phyloP scores from a whole-genome alignment of 2,797 vertebrate species.

The Mallotus villosus region DNA sequence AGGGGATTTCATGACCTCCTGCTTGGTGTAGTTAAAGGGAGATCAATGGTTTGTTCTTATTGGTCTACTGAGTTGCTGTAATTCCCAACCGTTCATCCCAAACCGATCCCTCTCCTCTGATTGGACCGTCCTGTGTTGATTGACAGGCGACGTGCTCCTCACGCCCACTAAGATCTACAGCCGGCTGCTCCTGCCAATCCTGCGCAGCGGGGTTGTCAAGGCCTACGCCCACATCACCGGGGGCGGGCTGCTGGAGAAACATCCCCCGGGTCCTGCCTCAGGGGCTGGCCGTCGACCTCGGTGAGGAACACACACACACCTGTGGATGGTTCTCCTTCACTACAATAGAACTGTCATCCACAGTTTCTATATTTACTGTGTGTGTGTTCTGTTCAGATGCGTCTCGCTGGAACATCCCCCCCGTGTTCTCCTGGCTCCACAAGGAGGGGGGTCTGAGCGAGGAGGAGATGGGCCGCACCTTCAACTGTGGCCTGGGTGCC shows the following conservation, averaged over 20 bases:
- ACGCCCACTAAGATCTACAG: slow-evolving; percentile 95
- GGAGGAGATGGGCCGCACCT: slow-evolving; percentile 91
- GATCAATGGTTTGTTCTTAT: no score
- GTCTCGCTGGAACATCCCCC: slow-evolving; percentile 84
- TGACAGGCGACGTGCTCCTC: slow-evolving; percentile 85
- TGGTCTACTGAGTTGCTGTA: no score
- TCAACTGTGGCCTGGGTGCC: slow-evolving; percentile 92
- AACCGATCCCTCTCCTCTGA: no score
- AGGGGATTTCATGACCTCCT: no score
- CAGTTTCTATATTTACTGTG: neutral
- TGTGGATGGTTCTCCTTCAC: neutral
- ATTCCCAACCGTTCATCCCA: no score
- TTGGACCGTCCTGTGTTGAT: slow-evolving; percentile 12
- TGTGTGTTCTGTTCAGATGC: slow-evolving; percentile 75
- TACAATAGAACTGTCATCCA: neutral
- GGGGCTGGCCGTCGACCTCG: slow-evolving; percentile 78
- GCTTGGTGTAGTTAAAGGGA: no score
- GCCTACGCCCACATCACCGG: slow-evolving; percentile 96
- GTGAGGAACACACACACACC: slow-evolving; percentile 7
- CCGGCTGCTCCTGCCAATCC: slow-evolving; percentile 80
- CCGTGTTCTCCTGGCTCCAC: slow-evolving; percentile 90
- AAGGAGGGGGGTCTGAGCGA: slow-evolving; percentile 84
- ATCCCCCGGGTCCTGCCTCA: slow-evolving; percentile 88
- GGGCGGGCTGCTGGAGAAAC: slow-evolving; percentile 94
- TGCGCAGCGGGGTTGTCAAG: slow-evolving; percentile 84